These are phyloP conservation scores for Petromus typicus DNA, from an alignment of 2,113 vertebrate species.

Conservation along the genomic window DNA sequence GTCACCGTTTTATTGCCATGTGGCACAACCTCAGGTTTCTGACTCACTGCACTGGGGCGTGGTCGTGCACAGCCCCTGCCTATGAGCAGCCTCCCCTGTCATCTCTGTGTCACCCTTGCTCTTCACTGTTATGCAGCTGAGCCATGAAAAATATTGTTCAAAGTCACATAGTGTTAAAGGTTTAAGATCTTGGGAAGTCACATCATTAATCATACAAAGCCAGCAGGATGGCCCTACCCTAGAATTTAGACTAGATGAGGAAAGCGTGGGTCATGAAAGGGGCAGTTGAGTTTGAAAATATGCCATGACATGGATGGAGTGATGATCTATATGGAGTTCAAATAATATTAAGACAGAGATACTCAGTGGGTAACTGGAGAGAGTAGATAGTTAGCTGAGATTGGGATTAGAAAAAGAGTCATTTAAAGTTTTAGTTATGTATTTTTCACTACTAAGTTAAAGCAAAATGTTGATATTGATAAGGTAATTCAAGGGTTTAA, in stretches of 20 bases:
- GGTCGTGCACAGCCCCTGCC: not conserved
- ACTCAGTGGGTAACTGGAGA: not conserved
- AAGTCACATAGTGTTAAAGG: not conserved
- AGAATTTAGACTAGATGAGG: not conserved
- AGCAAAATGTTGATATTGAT: not conserved
- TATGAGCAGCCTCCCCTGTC: not conserved
- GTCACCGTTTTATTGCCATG: not conserved
- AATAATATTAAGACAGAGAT: not conserved
- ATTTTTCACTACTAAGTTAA: not conserved
- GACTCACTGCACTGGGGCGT: not conserved
- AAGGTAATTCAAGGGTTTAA: not conserved
- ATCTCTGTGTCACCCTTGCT: not conserved
- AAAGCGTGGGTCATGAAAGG: no score
- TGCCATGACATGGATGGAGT: no score
- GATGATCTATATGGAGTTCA: not conserved
- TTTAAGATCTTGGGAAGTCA: not conserved
- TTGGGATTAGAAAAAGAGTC: not conserved
- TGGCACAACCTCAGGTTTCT: not conserved
- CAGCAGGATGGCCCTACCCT: not conserved
- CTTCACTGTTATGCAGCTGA: not conserved
- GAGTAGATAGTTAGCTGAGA: not conserved
- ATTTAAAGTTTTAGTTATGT: not conserved
- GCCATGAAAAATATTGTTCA: not conserved
- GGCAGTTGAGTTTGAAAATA: not conserved
- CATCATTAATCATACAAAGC: not conserved